Conservation (phyloP, 2,888 invertebrate genomes). For the Eueremaeus valkanovi region DNA sequence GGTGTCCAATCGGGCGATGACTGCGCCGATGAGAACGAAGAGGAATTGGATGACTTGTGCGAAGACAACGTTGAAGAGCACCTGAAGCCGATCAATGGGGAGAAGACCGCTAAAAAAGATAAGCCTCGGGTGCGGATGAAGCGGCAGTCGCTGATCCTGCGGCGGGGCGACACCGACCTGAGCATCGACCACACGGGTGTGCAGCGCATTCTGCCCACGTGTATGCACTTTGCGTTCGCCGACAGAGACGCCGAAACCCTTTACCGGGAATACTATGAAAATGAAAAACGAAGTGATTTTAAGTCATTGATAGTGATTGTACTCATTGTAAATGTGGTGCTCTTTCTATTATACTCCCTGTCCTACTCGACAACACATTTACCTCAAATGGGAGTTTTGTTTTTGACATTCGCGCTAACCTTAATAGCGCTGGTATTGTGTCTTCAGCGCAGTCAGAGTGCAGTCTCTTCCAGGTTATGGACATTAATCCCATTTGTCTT, state of each 20-base stretch:
- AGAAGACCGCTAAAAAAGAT: neutral
- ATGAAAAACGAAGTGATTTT: slow-evolving; percentile 67
- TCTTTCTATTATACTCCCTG: slow-evolving; percentile 42
- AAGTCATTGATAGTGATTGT: slow-evolving; percentile 62
- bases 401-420: slow-evolving; percentile 53
- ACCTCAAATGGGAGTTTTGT: slow-evolving; percentile 54
- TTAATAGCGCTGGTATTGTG: slow-evolving; percentile 21
- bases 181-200: slow-evolving; percentile 47
- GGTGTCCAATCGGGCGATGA: neutral
- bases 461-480: slow-evolving; percentile 40
- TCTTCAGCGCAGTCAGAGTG: slow-evolving; percentile 21
- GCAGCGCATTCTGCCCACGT: slow-evolving; percentile 47
- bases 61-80: slow-evolving; percentile 23
- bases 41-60: neutral
- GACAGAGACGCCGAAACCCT: slow-evolving; percentile 65
- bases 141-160: slow-evolving; percentile 37
- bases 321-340: slow-evolving; percentile 45
- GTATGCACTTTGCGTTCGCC: slow-evolving; percentile 57
- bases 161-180: slow-evolving; percentile 43
- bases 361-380: slow-evolving; percentile 45
- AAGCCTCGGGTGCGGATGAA: slow-evolving; percentile 8
- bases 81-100: slow-evolving; percentile 38
- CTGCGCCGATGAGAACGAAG: neutral
- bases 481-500: slow-evolving; percentile 45
- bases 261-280: slow-evolving; percentile 67